Conservation (phyloP, 1,140 invertebrate species). For the Aphelenchoides fujianensis region DNA sequence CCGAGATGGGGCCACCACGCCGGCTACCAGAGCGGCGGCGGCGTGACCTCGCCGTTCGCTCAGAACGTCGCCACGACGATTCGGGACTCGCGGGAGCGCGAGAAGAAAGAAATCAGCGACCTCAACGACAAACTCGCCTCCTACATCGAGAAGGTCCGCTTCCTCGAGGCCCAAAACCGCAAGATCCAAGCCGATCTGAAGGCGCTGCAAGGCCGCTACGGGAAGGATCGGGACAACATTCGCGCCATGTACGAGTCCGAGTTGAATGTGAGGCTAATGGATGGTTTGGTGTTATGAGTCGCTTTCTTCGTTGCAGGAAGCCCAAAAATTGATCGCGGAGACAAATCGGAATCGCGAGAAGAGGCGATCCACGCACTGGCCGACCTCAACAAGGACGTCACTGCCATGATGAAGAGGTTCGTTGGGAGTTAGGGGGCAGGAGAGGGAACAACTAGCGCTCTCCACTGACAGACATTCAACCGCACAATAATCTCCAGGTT, state of each 20-base stretch:
- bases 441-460: no score
- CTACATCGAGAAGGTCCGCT: conserved; percentile 67
- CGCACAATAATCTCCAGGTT: conserved; percentile 34
- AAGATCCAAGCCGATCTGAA: conserved; percentile 64
- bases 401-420: background rate
- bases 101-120: conserved; percentile 66
- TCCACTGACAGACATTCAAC: no score
- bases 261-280: conserved; percentile 49
- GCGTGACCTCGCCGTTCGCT: conserved; percentile 51
- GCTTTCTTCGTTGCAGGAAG: conserved; percentile 25
- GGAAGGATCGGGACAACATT: conserved; percentile 64
- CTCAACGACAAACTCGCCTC: conserved; percentile 65
- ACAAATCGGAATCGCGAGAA: conserved; percentile 42
- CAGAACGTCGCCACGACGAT: conserved; percentile 63
- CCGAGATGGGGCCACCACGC: conserved; percentile 46
- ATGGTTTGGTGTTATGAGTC: background rate
- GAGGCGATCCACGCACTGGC: conserved; percentile 35
- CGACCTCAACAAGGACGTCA: conserved; percentile 31
- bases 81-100: conserved; percentile 63
- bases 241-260: conserved; percentile 66
- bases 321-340: conserved; percentile 49
- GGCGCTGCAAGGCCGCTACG: conserved; percentile 63
- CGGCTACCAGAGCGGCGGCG: conserved; percentile 14
- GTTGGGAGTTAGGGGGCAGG: background rate
- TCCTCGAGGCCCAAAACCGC: conserved; percentile 65